Evolutionary conservation across 2,797 vertebrate species (phyloP), one percentile per base, ranked within the genome.

Genomic region (Ctenosaura bakeri): DNA sequence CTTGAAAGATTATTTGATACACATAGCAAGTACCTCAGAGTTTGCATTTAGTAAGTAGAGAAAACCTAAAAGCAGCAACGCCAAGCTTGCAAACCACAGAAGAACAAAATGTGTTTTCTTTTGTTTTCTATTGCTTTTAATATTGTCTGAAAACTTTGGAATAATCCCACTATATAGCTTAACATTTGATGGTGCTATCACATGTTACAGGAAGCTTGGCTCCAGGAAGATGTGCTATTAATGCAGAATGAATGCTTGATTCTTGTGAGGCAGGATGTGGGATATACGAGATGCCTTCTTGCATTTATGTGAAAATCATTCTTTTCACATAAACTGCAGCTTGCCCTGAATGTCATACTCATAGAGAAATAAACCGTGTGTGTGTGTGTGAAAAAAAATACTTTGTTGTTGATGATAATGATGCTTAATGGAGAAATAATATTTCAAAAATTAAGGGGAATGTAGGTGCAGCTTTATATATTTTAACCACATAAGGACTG

Each of bases 131-230:
- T 52, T 83, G 20, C 71, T 84, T 83, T 52, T 12, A 89, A 73
- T 0, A 50, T 42, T 76, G 29, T 64, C 26, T 42, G n/a, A 42
- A 83, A 89, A 32, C 38, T 56, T 9, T 76, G 88, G 54, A 83
- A 38, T 74, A 76, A 83, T 76, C 46, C 18, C 54, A 46, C 35
- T 56, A 64, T 71, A 77, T 89, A 83, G 76, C 76, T 83, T 83
- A 83, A 76, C 42, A 88, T 83, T 74, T 74, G 80, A 76, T 76
- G 80, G 88, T 89, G 81, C 88, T 89, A 89, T 76, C 88, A 66
- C 56, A 77, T 52, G 54, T 54, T 83, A 46, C 71, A 76, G 71
- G 88, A 84, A 83, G 26, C 71, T 89, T 89, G 88, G 88, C 88
- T 89, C 80, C 80, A 83, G 54, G 80, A 54, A 76, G 69, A 62